These are phyloP conservation scores for Drosophila rellima DNA, from an alignment of 2,888 invertebrate species.

Conservation along the genomic window DNA sequence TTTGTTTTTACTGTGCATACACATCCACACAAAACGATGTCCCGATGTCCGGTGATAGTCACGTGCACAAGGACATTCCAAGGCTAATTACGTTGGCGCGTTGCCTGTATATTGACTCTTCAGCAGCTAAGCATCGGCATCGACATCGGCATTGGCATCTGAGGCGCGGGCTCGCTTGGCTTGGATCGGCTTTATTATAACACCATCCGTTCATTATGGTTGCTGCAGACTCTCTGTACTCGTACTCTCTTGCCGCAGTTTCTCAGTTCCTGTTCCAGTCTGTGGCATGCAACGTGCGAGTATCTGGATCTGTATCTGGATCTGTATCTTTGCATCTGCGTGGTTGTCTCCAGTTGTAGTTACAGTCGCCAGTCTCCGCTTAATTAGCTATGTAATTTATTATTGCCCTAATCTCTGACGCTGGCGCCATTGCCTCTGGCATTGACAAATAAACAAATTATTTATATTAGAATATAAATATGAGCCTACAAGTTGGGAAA, in stretches of 20 bases:
- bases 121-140: constrained; percentile 8
- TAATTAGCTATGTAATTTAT: constrained; percentile 79
- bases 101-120: constrained; percentile 20
- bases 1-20: no score
- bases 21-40: constrained; percentile 20
- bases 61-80: constrained; percentile 83
- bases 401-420: constrained; percentile 70
- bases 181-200: constrained; percentile 59
- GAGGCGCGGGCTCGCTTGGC: constrained; percentile 27
- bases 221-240: constrained; percentile 29
- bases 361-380: constrained; percentile 53
- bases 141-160: constrained; percentile 5
- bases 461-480: constrained; percentile 72
- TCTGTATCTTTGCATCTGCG: constrained; percentile 75
- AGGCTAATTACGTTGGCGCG: constrained; percentile 77
- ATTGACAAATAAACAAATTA: constrained; percentile 77
- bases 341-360: constrained; percentile 56
- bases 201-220: constrained; percentile 67
- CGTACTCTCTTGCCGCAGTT: constrained; percentile 3
- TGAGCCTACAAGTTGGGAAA: constrained; percentile 27
- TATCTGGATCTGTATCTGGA: constrained; percentile 47
- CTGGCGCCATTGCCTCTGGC: constrained; percentile 61
- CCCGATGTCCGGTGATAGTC: constrained; percentile 60
- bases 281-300: constrained; percentile 54
- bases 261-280: constrained; percentile 28